Evolutionary conservation across 2,113 vertebrate genomes (phyloP).

Genomic region (Hippolais icterina): DNA sequence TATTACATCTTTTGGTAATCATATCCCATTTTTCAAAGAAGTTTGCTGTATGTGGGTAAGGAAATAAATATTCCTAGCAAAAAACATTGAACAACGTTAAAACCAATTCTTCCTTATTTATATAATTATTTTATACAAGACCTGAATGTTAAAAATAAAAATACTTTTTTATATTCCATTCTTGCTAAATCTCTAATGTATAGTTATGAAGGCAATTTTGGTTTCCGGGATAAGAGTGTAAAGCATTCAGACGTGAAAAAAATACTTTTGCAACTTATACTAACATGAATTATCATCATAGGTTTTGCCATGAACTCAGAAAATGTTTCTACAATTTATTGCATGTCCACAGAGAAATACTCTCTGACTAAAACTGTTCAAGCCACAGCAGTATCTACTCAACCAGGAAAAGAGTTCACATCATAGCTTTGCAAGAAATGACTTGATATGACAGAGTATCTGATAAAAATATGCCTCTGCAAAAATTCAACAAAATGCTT

Average conservation of each 20-base stretch:
- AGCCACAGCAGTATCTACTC: not conserved
- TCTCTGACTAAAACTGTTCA: not conserved
- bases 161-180: not conserved
- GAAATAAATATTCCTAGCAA: not conserved
- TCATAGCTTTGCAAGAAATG: not conserved
- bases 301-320: not conserved
- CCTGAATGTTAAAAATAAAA: not conserved
- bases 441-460: not conserved
- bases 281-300: not conserved
- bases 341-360: not conserved
- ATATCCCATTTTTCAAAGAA: not conserved
- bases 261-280: not conserved
- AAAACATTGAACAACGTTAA: not conserved
- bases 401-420: not conserved
- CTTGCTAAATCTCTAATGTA: not conserved
- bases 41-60: not conserved
- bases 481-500: not conserved
- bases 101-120: not conserved
- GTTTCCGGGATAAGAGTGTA: not conserved
- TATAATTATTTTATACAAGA: not conserved
- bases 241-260: not conserved
- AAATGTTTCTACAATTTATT: not conserved
- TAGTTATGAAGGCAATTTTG: not conserved
- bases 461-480: not conserved
- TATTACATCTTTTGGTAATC: not conserved